Evolutionary conservation across 2,113 vertebrate genomes (phyloP).

Genomic region (Oryzias melastigma): DNA sequence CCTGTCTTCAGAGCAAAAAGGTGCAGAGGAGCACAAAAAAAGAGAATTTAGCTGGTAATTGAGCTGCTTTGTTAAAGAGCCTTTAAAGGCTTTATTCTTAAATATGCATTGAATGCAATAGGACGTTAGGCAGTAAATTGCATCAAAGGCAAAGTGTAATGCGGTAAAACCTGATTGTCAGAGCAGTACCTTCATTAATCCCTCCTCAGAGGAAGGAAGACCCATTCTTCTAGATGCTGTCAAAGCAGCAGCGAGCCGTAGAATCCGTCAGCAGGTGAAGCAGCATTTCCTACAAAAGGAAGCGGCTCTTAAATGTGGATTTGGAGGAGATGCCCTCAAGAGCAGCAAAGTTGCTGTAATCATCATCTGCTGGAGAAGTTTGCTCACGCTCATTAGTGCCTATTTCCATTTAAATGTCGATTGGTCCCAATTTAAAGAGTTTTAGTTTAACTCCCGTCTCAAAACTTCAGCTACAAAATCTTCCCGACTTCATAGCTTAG

Average conservation of each 20-base stretch:
- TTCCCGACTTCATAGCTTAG: constrained; percentile 36
- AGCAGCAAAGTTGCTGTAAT: constrained; percentile 22
- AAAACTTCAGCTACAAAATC: constrained; percentile 29
- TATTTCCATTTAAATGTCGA: constrained; percentile 43
- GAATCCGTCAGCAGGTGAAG: constrained; percentile 42
- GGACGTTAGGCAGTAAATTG: constrained; percentile 15
- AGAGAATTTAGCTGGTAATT: constrained; percentile 38
- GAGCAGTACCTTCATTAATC: constrained; percentile 8
- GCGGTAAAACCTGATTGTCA: constrained; percentile 12
- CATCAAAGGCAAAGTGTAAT: neutral
- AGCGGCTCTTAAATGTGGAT: constrained; percentile 13
- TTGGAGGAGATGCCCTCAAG: constrained; percentile 24
- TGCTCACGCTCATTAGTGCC: constrained; percentile 48
- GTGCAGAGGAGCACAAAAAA: constrained; percentile 38
- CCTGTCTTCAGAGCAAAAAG: constrained; percentile 25
- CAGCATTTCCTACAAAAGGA: constrained; percentile 24
- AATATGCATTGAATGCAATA: constrained; percentile 27
- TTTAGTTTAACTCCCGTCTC: constrained; percentile 43
- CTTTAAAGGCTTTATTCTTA: constrained; percentile 11
- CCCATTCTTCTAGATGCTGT: constrained; percentile 13
- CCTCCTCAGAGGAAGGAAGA: constrained; percentile 3
- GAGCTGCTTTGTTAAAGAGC: constrained; percentile 20
- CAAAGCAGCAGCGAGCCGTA: constrained; percentile 28
- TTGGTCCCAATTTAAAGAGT: constrained; percentile 40
- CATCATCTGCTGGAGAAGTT: constrained; percentile 19